Evolutionary conservation across 2,797 vertebrate genomes (phyloP), one percentile per base, ranked within the genome.

Genomic region (Euthynnus affinis): DNA sequence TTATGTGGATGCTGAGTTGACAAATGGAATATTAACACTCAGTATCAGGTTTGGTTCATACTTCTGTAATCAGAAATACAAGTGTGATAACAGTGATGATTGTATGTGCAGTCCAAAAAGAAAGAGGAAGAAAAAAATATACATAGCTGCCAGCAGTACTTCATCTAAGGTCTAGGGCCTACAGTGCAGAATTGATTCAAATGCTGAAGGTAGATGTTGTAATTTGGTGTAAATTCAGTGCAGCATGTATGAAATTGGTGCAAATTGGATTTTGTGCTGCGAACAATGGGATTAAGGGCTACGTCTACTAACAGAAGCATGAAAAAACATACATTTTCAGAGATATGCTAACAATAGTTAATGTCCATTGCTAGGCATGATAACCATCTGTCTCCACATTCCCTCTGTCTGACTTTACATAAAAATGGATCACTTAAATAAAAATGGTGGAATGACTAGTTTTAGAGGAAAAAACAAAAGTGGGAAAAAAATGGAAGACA

Each of bases 211-310:
- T 66, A 85, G 75, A 79, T 78, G n/a, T 2, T 56, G 78, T 32
- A 79, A 65, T 84, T 78, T 80, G 59, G 55, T 75, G 51, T 71
- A 74, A 82, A 1, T 76, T 77, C 78, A 78, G 62, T 46, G 62
- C 71, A 82, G 67, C 44, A 42, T 64, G 70, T 74, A 85, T 80
- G 57, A 86, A 85, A 90, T 76, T 68, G 51, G 78, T 80, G 71
- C 57, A 85, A 88, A 88, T 76, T 79, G 78, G 73, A 83, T 88
- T 87, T 66, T 76, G 23, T 71, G 58, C 23, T 4, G 23, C 5
- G 53, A 71, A 76, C 76, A 84, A 76, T 83, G 49, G 66, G 75
- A 78, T 81, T 79, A 79, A 69, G 53, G 32, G 46, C 32, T 63
- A 5, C 42, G 27, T 67, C 42, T 56, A 72, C 22, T 53, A 56